A percentile compares a stretch with the other conserved stretches of the same genome.
phyloP scores from a whole-genome alignment of 2,888 invertebrate genomes.

The Aplocera efformata region DNA sequence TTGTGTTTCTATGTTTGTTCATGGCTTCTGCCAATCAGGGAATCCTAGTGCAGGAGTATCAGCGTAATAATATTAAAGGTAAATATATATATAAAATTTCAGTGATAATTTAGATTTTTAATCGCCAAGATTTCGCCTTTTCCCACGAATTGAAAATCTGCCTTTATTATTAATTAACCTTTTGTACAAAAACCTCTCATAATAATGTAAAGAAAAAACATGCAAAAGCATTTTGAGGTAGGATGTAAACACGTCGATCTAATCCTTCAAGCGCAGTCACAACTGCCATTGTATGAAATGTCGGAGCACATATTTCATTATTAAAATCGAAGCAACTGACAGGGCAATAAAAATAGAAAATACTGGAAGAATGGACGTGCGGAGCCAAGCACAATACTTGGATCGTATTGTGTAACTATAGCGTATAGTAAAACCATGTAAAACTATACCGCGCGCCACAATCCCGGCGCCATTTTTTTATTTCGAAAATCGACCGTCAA shows the following conservation, averaged over 20 bases:
- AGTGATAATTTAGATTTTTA: no score
- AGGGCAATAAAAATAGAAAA: conserved; percentile 56
- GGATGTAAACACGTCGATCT: conserved; percentile 23
- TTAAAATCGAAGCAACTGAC: conserved; percentile 63
- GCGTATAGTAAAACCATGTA: conserved; percentile 14
- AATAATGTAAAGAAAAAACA: conserved; percentile 1
- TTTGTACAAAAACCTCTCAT: not conserved
- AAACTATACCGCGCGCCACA: conserved; percentile 29
- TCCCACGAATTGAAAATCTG: no score
- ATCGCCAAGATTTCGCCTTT: no score
- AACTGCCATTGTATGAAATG: conserved; percentile 44
- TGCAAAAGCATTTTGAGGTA: conserved; percentile 7
- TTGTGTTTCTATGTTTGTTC: no score
- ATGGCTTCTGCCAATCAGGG: no score
- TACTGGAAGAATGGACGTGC: conserved; percentile 50
- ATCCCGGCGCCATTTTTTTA: conserved; percentile 55
- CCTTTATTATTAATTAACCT: no score
- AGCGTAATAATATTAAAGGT: no score
- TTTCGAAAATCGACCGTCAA: conserved; percentile 51
- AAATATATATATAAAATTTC: no score
- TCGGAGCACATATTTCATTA: conserved; percentile 68
- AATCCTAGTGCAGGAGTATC: no score
- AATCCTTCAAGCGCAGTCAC: conserved; percentile 50
- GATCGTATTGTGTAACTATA: conserved; percentile 44
- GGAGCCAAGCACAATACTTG: conserved; percentile 46